Conservation (phyloP, 2,797 vertebrate species). For the Crenichthys baileyi region DNA sequence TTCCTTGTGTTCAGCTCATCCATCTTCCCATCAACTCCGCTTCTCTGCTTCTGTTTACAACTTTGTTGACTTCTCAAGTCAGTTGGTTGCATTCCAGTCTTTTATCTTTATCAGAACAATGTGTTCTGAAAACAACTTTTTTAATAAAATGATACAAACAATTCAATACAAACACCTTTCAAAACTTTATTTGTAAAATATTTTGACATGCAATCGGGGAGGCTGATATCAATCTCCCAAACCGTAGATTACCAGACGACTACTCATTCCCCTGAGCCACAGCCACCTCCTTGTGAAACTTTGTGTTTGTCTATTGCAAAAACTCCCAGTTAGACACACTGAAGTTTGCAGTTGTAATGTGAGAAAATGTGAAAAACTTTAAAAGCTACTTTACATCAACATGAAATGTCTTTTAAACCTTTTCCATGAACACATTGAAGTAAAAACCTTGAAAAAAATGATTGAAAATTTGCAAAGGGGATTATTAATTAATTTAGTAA, state of each 20-base stretch:
- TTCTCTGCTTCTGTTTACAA: no score
- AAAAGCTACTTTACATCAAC: background rate
- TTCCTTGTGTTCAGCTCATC: no score
- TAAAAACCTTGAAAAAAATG: background rate
- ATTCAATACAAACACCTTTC: background rate
- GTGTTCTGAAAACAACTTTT: background rate
- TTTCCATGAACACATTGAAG: background rate
- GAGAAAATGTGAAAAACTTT: background rate
- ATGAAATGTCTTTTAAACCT: background rate
- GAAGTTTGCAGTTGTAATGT: background rate
- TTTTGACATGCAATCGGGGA: background rate
- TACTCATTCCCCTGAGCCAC: background rate
- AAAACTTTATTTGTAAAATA: background rate
- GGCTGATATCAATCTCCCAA: background rate
- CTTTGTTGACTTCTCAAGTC: no score
- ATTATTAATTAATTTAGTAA: background rate
- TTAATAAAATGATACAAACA: background rate
- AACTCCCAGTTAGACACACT: background rate
- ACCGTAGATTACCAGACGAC: background rate
- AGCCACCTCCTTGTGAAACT: background rate
- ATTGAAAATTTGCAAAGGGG: background rate
- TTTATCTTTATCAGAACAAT: background rate
- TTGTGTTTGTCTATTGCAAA: background rate
- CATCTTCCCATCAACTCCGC: no score
- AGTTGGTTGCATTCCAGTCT: background rate